phyloP scores from a whole-genome alignment of 2,113 vertebrate species.

The Urocynchramus pylzowi region DNA sequence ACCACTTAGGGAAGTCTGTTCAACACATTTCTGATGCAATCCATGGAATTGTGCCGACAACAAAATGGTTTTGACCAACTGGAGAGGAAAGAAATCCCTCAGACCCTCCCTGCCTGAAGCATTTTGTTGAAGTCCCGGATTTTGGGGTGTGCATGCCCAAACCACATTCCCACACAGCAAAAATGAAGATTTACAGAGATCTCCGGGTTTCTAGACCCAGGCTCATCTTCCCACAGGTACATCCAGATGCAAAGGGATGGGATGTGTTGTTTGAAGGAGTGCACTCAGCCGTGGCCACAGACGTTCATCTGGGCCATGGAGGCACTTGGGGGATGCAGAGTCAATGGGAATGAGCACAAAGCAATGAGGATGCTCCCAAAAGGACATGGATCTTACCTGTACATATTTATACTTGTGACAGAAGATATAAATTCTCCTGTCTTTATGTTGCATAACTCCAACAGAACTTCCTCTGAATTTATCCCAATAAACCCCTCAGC shows the following conservation, averaged over 20 bases:
- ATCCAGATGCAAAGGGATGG: too few relatives aligned
- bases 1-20: background rate
- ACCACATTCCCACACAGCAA: background rate
- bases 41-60: background rate
- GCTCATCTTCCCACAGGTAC: background rate
- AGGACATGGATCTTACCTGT: background rate
- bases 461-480: background rate
- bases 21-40: background rate
- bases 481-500: background rate
- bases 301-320: accelerated
- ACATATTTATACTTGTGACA: background rate
- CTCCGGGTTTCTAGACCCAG: background rate
- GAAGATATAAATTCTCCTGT: too few relatives aligned
- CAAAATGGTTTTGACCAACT: background rate
- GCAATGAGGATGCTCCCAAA: background rate
- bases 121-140: background rate
- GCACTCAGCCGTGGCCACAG: background rate
- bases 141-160: background rate
- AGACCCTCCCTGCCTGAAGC: background rate
- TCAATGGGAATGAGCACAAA: background rate
- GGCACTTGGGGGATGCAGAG: background rate
- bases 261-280: background rate
- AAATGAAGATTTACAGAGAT: background rate
- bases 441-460: background rate
- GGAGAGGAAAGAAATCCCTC: background rate